Conservation (phyloP, 2,888 invertebrate species). For the Linnaemya tessellans region DNA sequence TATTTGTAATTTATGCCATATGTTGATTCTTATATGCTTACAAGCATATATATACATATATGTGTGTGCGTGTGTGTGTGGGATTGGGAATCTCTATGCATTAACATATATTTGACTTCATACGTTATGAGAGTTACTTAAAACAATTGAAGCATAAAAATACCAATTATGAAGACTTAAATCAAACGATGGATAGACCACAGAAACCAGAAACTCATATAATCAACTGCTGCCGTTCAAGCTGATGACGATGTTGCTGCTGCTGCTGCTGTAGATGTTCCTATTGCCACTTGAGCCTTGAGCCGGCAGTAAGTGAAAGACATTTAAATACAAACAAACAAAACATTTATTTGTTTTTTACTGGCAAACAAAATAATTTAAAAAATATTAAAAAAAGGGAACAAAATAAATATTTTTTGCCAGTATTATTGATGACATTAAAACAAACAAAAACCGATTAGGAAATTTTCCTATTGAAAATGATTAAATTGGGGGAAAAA, state of each 20-base stretch:
- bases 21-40: constrained; percentile 19
- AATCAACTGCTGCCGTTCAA: constrained; percentile 34
- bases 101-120: constrained; percentile 5
- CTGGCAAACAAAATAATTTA: constrained; percentile 8
- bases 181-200: constrained; percentile 58
- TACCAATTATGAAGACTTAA: constrained; percentile 73
- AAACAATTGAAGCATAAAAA: constrained; percentile 73
- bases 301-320: constrained; percentile 51
- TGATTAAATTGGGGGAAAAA: constrained; percentile 44
- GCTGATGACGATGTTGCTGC: not conserved
- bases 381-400: constrained; percentile 45
- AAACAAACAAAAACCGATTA: constrained; percentile 78
- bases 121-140: constrained; percentile 64
- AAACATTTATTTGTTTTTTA: constrained; percentile 19
- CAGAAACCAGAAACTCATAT: constrained; percentile 52
- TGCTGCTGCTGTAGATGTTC: constrained; percentile 11
- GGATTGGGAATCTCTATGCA: not conserved
- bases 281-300: constrained; percentile 43
- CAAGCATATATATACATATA: not conserved
- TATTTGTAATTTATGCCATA: constrained; percentile 73
- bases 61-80: not conserved
- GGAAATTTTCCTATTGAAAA: constrained; percentile 61
- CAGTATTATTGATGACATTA: constrained; percentile 73
- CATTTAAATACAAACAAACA: constrained; percentile 46
- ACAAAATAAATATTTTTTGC: constrained; percentile 49